phyloP scores from a whole-genome alignment of 2,797 vertebrate genomes.

The Lagocephalus sceleratus region DNA sequence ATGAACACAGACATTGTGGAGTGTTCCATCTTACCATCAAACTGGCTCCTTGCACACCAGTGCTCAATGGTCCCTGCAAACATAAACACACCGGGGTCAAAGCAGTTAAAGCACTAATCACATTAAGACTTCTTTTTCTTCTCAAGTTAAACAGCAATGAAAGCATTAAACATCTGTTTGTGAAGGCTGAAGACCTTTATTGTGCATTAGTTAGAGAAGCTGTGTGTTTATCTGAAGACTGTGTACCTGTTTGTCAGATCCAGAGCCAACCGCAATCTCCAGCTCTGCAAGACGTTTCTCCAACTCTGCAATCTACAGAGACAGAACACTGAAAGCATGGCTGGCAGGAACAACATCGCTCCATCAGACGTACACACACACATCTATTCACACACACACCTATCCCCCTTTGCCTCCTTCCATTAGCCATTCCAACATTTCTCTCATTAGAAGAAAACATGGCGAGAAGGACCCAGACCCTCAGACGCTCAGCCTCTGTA shows the following conservation, averaged over 20 bases:
- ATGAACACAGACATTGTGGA: slow-evolving; percentile 14
- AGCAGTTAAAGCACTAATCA: slow-evolving; percentile 14
- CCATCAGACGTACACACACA: slow-evolving; percentile 16
- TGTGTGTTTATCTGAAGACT: not conserved
- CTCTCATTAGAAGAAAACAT: slow-evolving; percentile 9
- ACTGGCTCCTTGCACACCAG: slow-evolving; percentile 84
- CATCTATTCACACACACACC: slow-evolving; percentile 5
- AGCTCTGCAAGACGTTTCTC: slow-evolving; percentile 91
- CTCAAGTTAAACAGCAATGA: slow-evolving; percentile 14
- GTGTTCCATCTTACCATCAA: slow-evolving; percentile 77
- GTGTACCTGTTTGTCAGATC: slow-evolving; percentile 87
- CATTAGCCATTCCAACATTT: slow-evolving; percentile 32
- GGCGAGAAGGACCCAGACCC: slow-evolving; percentile 7
- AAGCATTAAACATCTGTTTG: slow-evolving; percentile 14
- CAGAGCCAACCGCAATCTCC: slow-evolving; percentile 84
- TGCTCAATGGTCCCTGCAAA: slow-evolving; percentile 84
- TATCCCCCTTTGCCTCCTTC: slow-evolving; percentile 20
- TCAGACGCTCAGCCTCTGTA: slow-evolving; percentile 47
- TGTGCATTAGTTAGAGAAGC: slow-evolving; percentile 17
- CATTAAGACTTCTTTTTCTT: slow-evolving; percentile 7
- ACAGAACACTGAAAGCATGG: slow-evolving; percentile 36
- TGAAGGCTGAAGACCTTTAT: slow-evolving; percentile 12
- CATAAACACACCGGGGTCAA: slow-evolving; percentile 36
- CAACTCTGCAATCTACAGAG: slow-evolving; percentile 83
- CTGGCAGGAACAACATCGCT: slow-evolving; percentile 33